Base-by-base conservation (phyloP, 2,113 vertebrate species). In the Panthera leo region DNA sequence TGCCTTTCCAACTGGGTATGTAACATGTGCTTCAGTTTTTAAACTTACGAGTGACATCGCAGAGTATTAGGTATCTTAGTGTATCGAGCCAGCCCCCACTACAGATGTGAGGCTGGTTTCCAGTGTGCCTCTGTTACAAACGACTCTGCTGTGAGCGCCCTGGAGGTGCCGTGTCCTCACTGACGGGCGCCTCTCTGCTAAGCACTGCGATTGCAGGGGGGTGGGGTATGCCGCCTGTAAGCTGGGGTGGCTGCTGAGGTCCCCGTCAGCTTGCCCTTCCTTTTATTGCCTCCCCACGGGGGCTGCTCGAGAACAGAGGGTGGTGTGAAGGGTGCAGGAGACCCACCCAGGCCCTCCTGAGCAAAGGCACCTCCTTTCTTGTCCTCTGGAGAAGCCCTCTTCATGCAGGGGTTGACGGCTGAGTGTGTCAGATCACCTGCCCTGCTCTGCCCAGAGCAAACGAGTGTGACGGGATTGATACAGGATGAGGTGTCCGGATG, bases 61-160 rank as follows among this genome's bases (percentile, higher is more conserved):
- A 0, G 19, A 16, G 48, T 16, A 36, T 45, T 5, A 15, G 5
- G 5, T 51, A 27, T 2, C 23, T 85, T 14, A 10, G 36, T 16
- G 63, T 6, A 2, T 68, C 1, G 2, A 68, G 53, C 18, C 27
- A 21, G 25, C 16, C 45, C 16, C 51, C 0, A 0, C 1, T 4
- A 53, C 58, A 23, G 55, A 34, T 0, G 0, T 0, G 25, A 80
- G 16, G 23, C 21, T 36, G 23, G 5, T 65, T 53, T n/a, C 83
- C 16, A 19, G 27, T 0, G 11, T 75, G 65, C n/a, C 27, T 48
- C 25, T 31, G 0, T 42, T 34, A 39, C 29, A 53, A 21, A 71
- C 12, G 42, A 21, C 25, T 63, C 55, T 39, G 70, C 39, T 82
- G 53, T 9, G 29, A 19, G 42, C 14, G 5, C 13, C 34, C 39